A percentile compares a stretch with the other conserved stretches of the same genome.
Conservation (phyloP, 2,888 invertebrate genomes). For the Elysia crispata region DNA sequence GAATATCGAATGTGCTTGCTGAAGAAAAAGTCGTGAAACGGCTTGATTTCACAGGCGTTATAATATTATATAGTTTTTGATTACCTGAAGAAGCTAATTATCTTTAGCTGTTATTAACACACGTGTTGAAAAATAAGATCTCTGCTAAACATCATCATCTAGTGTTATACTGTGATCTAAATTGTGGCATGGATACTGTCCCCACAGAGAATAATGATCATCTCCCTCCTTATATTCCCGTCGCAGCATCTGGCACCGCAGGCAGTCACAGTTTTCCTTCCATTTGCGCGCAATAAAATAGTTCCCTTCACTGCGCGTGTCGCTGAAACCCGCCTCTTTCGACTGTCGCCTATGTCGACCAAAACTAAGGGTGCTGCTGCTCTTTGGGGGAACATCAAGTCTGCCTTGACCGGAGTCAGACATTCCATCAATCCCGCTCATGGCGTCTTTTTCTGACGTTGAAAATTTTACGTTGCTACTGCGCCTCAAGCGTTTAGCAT, state of each 20-base stretch:
- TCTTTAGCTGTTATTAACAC: too few species aligned
- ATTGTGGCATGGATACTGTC: constrained; percentile 64
- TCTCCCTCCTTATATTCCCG: constrained; percentile 64
- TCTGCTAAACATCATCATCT: constrained; percentile 36
- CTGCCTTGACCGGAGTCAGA: not conserved
- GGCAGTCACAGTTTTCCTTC: constrained; percentile 65
- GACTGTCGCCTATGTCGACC: constrained; percentile 31
- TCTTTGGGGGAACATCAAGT: constrained; percentile 17
- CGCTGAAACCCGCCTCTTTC: constrained; percentile 34
- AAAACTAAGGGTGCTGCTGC: constrained; percentile 33
- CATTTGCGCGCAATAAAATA: constrained; percentile 57
- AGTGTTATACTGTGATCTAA: constrained; percentile 40
- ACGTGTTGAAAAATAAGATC: not conserved
- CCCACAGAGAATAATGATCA: constrained; percentile 63
- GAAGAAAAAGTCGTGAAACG: too few species aligned
- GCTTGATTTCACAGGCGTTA: too few species aligned
- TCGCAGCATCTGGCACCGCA: constrained; percentile 66
- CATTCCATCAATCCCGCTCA: not conserved
- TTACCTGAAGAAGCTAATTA: too few species aligned
- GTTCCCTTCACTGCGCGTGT: constrained; percentile 49
- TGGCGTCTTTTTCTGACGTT: not conserved
- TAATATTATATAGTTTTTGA: too few species aligned
- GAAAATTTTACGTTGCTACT: not conserved
- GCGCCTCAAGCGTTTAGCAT: not conserved
- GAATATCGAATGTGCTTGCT: too few species aligned